Evolutionary conservation across 92 coral and sea anemone genomes (phyloP), one percentile per base, ranked within the genome.

Genomic region (Isaurus tuberculatus): DNA sequence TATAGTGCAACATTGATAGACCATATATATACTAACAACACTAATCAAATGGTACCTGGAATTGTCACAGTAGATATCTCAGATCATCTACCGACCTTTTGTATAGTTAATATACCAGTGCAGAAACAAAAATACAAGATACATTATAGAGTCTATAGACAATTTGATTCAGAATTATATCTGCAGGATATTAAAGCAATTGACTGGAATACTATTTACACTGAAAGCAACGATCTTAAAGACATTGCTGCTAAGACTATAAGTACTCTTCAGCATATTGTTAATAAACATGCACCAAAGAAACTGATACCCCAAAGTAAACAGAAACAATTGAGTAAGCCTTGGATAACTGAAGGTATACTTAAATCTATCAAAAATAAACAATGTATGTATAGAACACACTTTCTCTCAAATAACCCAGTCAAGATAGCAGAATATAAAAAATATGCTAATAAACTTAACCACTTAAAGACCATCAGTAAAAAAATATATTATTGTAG

Each of bases 361-460:
- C 61, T 17, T 16, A 51, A 51, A 51, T 51, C 61, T 51, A 51
- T 51, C 5, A 51, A 51, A 51, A 51, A 15, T 51, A 51, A 51
- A 51, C 61, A 51, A 51, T 3, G 6, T n/a, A 51, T 51, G 75
- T 86, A 80, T 46, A 79, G 57, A 86, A 58, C 67, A 73, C 85
- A 75, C 73, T 85, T 65, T 72, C 73, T 40, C 26, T 79, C 86
- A 70, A 87, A 67, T 79, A 63, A 72, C 46, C 82, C 30, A 51
- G 72, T 68, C 51, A 86, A 86, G 44, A 67, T 66, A 14, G 48
- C 61, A 51, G 66, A 86, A 70, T 86, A 51, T 72, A 80, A 86
- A 70, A 75, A 31, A 70, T 86, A 86, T 80, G 82, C 90, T 70
- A 86, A 80, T 49, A 26, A 66, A 69, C 86, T 86, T 8, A 86